phyloP scores from a whole-genome alignment of 2,888 invertebrate species.

The Epistrophella euchroma region DNA sequence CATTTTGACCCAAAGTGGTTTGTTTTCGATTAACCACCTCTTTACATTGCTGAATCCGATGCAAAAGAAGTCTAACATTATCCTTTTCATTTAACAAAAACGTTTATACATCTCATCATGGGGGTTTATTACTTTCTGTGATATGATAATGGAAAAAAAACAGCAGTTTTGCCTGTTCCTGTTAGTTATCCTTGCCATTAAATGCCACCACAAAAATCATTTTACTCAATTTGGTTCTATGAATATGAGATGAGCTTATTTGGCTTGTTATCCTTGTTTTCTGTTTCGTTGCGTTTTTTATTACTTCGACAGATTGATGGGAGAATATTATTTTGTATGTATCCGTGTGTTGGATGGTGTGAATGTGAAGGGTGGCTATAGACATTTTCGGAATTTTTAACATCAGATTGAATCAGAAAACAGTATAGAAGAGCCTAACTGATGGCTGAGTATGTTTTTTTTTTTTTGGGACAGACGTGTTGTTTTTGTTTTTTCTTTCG shows the following conservation, averaged over 20 bases:
- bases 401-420: slow-evolving; percentile 39
- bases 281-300: slow-evolving; percentile 65
- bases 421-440: not conserved
- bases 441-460: slow-evolving; percentile 40
- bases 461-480: slow-evolving; percentile 7
- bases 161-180: slow-evolving; percentile 49
- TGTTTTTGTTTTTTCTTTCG: too few species aligned
- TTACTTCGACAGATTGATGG: slow-evolving; percentile 53
- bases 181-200: slow-evolving; percentile 42
- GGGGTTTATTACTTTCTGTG: slow-evolving; percentile 2
- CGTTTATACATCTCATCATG: slow-evolving; percentile 40
- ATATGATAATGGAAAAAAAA: slow-evolving; percentile 39
- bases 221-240: slow-evolving; percentile 78
- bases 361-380: slow-evolving; percentile 9
- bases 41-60: not conserved
- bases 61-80: slow-evolving; percentile 46
- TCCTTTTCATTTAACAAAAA: slow-evolving; percentile 56
- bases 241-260: slow-evolving; percentile 78
- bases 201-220: slow-evolving; percentile 64
- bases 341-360: slow-evolving; percentile 21
- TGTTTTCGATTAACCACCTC: slow-evolving; percentile 56
- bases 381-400: slow-evolving; percentile 36
- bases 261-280: slow-evolving; percentile 70
- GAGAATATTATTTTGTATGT: slow-evolving; percentile 33
- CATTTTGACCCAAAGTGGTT: slow-evolving; percentile 31